Evolutionary conservation across 2,797 vertebrate genomes (phyloP).

Genomic region (Zenarchopterus dispar): DNA sequence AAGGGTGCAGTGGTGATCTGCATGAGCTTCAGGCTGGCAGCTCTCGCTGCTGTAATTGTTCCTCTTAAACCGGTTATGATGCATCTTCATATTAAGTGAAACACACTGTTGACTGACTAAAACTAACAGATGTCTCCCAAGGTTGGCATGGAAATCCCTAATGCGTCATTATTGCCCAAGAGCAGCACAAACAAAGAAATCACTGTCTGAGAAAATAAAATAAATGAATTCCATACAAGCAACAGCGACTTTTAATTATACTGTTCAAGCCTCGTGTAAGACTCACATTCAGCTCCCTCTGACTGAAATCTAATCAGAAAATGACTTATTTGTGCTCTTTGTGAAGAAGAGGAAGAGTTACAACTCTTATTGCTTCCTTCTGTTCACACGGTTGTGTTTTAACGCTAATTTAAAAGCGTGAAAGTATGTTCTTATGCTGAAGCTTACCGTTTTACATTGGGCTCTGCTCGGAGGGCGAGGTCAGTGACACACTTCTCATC

Average conservation of each 20-base stretch:
- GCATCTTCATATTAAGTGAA: too few species aligned
- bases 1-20: conserved; percentile 49
- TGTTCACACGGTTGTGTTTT: neutral
- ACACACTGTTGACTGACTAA: too few species aligned
- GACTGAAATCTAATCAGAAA: neutral
- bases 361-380: neutral
- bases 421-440: neutral
- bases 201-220: too few species aligned
- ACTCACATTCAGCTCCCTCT: neutral
- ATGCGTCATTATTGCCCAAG: too few species aligned
- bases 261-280: neutral
- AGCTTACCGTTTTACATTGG: conserved; percentile 80
- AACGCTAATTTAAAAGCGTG: neutral
- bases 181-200: too few species aligned
- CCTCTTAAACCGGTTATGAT: too few species aligned
- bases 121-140: too few species aligned
- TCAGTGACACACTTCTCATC: conserved; percentile 90
- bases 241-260: neutral
- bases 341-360: neutral
- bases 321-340: neutral
- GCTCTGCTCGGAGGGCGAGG: conserved; percentile 83
- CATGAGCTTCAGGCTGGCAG: neutral
- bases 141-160: too few species aligned
- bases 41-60: too few species aligned
- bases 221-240: neutral